Base-by-base conservation (phyloP, 1,140 invertebrate species). In the Cotesia vestalis region DNA sequence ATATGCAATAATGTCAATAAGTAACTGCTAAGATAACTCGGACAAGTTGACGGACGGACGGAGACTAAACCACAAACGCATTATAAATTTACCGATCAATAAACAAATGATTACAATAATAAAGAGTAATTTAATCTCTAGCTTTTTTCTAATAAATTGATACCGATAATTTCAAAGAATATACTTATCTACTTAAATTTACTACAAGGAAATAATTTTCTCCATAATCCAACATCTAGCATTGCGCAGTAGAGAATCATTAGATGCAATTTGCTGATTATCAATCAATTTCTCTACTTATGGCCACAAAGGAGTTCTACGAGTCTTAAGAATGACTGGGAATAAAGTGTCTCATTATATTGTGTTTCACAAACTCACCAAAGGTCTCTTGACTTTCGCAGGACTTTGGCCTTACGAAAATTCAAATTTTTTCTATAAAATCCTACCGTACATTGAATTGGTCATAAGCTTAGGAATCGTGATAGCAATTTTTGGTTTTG, bases 371-470 rank as follows among this genome's bases (percentile, higher is more conserved):
- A 27, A 35, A 35, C 52, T 35, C 0, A 63, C 46, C 2, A 71
- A 71, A 62, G 5, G 14, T 20, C 46, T 71, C n/a, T 34, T 71
- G 14, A 34, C 27, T 9, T 9, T 61, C 8, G 11, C 27, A 0
- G 69, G 69, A 4, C 14, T 71, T 3, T 71, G 69, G 69, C 69
- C 69, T 11, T 5, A 34, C 5, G 35, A 71, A 66, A 51, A 64
- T 3, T 51, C 61, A 12, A 38, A 34, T 36, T 11, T 66, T 14
- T 17, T 57, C 1, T 66, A 63, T 4, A 46, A 34, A 1, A 20
- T 40, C 1, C 36, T 71, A 3, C 60, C 61, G 11, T 71, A 57
- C 12, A 8, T 64, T 5, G 34, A 53, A 17, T n/a, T 66, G 3
- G 17, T 64, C 11, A 2, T 55, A 1, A 55, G 46, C 40, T 40